Base-by-base conservation (phyloP, 2,888 invertebrate species). In the Cantharis rustica region DNA sequence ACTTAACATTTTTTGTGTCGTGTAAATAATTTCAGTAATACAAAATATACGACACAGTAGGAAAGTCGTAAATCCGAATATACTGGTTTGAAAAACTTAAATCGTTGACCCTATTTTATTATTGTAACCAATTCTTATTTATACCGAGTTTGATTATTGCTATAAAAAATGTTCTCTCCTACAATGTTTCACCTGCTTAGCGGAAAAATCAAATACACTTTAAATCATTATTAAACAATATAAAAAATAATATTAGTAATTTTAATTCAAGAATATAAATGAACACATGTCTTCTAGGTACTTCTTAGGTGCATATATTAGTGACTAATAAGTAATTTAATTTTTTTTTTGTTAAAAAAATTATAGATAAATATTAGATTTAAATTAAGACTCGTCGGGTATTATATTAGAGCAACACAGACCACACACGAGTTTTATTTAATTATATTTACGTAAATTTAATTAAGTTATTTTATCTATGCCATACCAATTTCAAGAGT, bases 241-340 rank as follows among this genome's bases (percentile, higher is more conserved):
- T 78, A 80, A 81, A 80, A 78, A 79, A 79, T 80, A 81, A 81
- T 82, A 82, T 81, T 79, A 81, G 82, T 83, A 82, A 84, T 84
- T 84, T 83, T 83, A 84, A 84, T 84, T 84, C 82, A 82, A 79
- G 83, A 83, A 84, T 84, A 83, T 83, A 84, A 84, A 84, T 84
- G 84, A 84, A 82, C 84, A 83, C 82, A 82, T 83, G 84, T 80
- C 79, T 69, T 77, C 31, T 74, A 80, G 78, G 78, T 77, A 75
- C 78, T 71, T 76, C 74, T 73, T 78, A 75, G 73, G 72, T 69
- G 78, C 75, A 78, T 78, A 78, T 64, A 78, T 78, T 78, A 78
- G 75, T 63, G 68, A 64, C 71, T 77, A 78, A 78, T 78, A 78
- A 78, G 78, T 78, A 78, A 78, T 78, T 75, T 78, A 75, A 73